Conservation (phyloP, 2,888 invertebrate species). For the Agrotis ipsilon region DNA sequence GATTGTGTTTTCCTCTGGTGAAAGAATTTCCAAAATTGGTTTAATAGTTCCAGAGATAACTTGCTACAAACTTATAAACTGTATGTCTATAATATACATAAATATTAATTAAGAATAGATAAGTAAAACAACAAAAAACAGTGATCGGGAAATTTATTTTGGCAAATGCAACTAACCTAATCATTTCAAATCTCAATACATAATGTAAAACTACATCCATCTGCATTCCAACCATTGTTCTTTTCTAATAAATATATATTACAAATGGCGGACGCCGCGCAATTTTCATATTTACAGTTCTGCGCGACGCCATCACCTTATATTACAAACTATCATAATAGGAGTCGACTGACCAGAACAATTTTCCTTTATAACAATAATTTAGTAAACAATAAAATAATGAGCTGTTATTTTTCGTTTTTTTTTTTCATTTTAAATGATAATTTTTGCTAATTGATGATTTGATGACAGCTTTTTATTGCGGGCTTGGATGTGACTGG, state of each 20-base stretch:
- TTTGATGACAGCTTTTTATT: constrained; percentile 49
- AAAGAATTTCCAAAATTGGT: too few relatives aligned
- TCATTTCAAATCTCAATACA: constrained; percentile 86
- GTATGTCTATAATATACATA: too few relatives aligned
- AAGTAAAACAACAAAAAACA: constrained; percentile 75
- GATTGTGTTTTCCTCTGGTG: too few relatives aligned
- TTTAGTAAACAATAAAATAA: constrained; percentile 78
- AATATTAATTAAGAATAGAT: too few relatives aligned
- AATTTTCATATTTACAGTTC: constrained; percentile 73
- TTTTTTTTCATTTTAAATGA: constrained; percentile 61
- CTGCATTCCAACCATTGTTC: constrained; percentile 72
- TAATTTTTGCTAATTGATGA: constrained; percentile 61
- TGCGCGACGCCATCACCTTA: constrained; percentile 73
- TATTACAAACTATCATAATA: constrained; percentile 79
- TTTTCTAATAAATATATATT: constrained; percentile 84
- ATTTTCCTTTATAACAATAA: constrained; percentile 79
- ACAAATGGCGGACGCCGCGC: constrained; percentile 48
- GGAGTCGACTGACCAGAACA: constrained; percentile 87
- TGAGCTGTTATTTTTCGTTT: constrained; percentile 61
- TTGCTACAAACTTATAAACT: too few relatives aligned
- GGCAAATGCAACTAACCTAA: constrained; percentile 90
- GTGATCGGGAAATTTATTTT: constrained; percentile 90
- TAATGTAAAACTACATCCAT: constrained; percentile 84
- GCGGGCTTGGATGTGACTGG: constrained; percentile 45
- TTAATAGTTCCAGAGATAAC: too few relatives aligned